phyloP scores from a whole-genome alignment of 2,888 invertebrate genomes.

The Hyposoter dolosus region DNA sequence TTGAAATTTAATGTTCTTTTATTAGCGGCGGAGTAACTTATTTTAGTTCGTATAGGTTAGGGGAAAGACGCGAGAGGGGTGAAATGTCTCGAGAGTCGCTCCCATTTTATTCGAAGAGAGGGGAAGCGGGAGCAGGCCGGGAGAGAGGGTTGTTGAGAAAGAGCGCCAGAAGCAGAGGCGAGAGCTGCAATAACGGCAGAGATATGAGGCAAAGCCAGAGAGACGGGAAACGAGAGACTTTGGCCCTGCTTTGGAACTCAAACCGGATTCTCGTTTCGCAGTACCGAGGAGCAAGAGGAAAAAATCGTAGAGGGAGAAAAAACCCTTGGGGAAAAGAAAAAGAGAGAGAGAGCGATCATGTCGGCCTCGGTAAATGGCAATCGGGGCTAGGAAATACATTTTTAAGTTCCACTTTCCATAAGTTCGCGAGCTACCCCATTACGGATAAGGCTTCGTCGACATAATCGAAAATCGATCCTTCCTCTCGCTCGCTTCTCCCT shows the following conservation, averaged over 20 bases:
- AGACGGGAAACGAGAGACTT: constrained; percentile 57
- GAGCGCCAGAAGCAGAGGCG: constrained; percentile 33
- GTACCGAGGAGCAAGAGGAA: constrained; percentile 37
- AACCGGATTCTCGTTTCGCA: constrained; percentile 64
- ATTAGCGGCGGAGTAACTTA: constrained; percentile 8
- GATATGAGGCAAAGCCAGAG: constrained; percentile 60
- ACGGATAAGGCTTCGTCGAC: constrained; percentile 72
- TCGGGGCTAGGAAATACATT: constrained; percentile 73
- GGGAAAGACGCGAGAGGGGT: constrained; percentile 42
- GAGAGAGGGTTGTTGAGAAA: constrained; percentile 9
- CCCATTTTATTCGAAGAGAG: constrained; percentile 37
- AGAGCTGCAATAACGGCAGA: constrained; percentile 39
- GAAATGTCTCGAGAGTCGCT: constrained; percentile 63
- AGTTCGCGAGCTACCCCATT: constrained; percentile 72
- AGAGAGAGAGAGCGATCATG: constrained; percentile 51
- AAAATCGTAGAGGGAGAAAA: constrained; percentile 21
- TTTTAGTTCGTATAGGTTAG: constrained; percentile 45
- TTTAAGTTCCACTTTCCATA: constrained; percentile 75
- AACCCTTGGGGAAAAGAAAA: constrained; percentile 24
- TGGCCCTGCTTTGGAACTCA: constrained; percentile 59
- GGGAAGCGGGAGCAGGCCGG: neutral
- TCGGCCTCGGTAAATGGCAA: constrained; percentile 72
- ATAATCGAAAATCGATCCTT: constrained; percentile 78
- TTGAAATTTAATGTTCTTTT: neutral
- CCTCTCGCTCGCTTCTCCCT: constrained; percentile 40